Evolutionary conservation across 2,113 vertebrate genomes (phyloP).

Genomic region (Pitta sordida): DNA sequence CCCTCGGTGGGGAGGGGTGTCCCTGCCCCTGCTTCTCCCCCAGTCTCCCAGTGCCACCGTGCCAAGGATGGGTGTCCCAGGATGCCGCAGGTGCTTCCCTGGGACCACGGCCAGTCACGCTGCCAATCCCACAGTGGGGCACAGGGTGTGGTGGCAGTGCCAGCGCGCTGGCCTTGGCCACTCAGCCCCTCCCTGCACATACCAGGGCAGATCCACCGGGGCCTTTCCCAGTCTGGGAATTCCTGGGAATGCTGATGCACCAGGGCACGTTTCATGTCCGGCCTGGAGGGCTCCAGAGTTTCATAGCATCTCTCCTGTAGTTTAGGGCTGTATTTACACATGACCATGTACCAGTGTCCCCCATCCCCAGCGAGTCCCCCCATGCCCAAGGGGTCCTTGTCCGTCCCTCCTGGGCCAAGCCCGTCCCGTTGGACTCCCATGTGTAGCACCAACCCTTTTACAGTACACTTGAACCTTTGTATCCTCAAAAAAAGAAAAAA

Average conservation of each 20-base stretch:
- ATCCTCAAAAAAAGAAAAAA: not conserved
- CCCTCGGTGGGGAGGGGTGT: not conserved
- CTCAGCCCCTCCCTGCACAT: rapidly evolving
- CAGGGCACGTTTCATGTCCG: not conserved
- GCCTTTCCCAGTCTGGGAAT: not conserved
- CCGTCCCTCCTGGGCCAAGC: not conserved
- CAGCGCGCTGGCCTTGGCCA: rapidly evolving
- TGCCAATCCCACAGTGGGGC: not conserved
- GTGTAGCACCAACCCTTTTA: slow-evolving; percentile 11
- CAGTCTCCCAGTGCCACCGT: rapidly evolving
- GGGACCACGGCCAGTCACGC: rapidly evolving
- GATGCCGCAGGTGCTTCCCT: not conserved
- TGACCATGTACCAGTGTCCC: not conserved
- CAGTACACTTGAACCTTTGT: slow-evolving; percentile 61
- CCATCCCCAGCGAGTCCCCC: not conserved
- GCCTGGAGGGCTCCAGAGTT: not conserved
- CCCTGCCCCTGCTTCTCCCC: not conserved
- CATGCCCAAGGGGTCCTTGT: not conserved
- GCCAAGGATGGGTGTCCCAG: not conserved
- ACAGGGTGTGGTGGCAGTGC: not conserved
- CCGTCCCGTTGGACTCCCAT: not conserved
- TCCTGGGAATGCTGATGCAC: not conserved
- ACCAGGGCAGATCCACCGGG: not conserved
- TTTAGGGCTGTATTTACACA: slow-evolving; percentile 49
- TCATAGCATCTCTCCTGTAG: not conserved